Percentiles rank a stretch among this genome's conserved stretches.
Evolutionary conservation across 2,888 invertebrate genomes (phyloP).

Genomic region (Rosalia funebris): DNA sequence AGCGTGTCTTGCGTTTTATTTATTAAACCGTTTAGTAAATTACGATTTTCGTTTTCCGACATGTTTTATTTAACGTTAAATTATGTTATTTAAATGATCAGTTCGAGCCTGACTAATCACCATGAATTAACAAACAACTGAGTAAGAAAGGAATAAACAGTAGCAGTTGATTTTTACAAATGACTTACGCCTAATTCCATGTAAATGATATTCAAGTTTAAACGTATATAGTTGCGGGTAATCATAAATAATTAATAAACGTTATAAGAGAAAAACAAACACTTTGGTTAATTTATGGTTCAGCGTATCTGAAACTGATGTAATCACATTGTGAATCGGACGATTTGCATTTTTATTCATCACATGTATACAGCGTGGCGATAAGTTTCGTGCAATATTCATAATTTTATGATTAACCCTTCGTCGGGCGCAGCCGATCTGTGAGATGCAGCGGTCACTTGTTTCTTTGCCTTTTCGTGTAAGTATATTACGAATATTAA

Average conservation of each 20-base stretch:
- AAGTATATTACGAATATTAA: too few species aligned
- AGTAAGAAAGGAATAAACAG: conserved; percentile 30
- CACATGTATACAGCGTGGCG: too few species aligned
- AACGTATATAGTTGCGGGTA: conserved; percentile 39
- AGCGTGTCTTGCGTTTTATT: conserved; percentile 4
- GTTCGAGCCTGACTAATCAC: conserved; percentile 38
- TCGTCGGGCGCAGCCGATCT: too few species aligned
- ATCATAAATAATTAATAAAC: conserved; percentile 50
- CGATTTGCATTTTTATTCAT: conserved; percentile 21
- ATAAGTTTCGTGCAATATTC: too few species aligned
- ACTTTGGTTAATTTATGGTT: conserved; percentile 23
- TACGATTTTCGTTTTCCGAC: conserved; percentile 29
- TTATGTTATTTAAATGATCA: conserved; percentile 36
- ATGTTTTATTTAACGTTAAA: conserved; percentile 37
- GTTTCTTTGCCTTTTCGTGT: too few species aligned
- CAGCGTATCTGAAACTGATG: conserved; percentile 20
- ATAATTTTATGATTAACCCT: too few species aligned
- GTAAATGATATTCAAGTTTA: conserved; percentile 45
- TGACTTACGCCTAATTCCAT: conserved; percentile 46
- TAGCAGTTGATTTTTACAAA: conserved; percentile 48
- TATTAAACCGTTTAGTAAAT: conserved; percentile 21
- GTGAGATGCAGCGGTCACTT: too few species aligned
- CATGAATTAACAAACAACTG: conserved; percentile 39
- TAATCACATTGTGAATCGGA: conserved; percentile 14
- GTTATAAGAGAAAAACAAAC: conserved; percentile 23